Base-by-base conservation (phyloP, 2,888 invertebrate genomes). In the Megaustenia siamemsis region DNA sequence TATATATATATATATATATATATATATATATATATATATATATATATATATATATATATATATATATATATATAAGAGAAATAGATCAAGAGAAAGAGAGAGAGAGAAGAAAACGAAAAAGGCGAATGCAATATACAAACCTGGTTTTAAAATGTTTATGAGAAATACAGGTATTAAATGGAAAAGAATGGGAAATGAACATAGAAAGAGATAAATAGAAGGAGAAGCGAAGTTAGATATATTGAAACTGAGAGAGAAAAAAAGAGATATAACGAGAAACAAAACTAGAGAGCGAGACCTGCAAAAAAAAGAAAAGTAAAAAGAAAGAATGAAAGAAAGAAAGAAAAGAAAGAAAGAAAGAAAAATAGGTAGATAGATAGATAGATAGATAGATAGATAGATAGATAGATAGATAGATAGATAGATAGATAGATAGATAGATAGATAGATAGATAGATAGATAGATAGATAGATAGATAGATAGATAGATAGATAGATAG, bases 221-320 rank as follows among this genome's bases (percentile, higher is more conserved):
- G 1, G n/a, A 24, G 63, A 63, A 24, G 15, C 15, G n/a, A 53
- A 53, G 21, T 21, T 53, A 10, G 53, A 53, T 12, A 53, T 53
- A 53, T 12, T 53, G 21, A 18, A 53, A 18, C 53, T 53, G 53
- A 53, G 21, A 53, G 6, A 5, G 38, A 75, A n/a, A 43, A 2
- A 45, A 8, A 73, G 2, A 45, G 3, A 40, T 43, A 43, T 6
- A 73, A 8, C 3, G 53, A 77, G 28, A 77, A 56, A 77, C 35
- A 77, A 56, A 53, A 56, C n/a, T 53, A 77, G 77, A 77, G 77
- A 77, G 56, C n/a, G n/a, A n/a, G n/a, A n/a, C n/a, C n/a, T n/a
- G n/a, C n/a, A n/a, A n/a, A n/a, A n/a, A n/a, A n/a, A n/a, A n/a
- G n/a, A n/a, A n/a, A n/a, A n/a, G n/a, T n/a, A n/a, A n/a, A n/a